Percentiles rank a stretch among this genome's conserved stretches.
Conservation (phyloP, 1,140 invertebrate genomes). For the Bombus polaris region DNA sequence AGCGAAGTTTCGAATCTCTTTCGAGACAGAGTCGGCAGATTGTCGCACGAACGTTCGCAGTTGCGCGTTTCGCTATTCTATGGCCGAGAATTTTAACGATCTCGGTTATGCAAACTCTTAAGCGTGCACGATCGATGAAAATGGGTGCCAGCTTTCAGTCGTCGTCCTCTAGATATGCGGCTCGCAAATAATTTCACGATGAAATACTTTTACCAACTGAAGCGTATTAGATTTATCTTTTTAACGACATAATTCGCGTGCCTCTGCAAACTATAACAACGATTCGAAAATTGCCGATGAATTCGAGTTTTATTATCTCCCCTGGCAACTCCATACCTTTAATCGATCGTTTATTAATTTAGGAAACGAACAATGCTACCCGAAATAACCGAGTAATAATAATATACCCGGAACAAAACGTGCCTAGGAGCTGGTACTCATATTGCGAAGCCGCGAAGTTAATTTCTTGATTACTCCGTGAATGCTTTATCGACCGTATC, state of each 20-base stretch:
- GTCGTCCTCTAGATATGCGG: background rate
- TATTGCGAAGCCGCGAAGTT: background rate
- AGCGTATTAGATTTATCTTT: background rate
- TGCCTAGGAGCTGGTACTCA: background rate
- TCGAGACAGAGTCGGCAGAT: background rate
- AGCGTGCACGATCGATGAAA: background rate
- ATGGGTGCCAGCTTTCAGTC: background rate
- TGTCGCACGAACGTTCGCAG: background rate
- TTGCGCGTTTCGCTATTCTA: background rate
- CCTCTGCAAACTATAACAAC: background rate
- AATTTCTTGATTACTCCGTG: slow-evolving; percentile 62
- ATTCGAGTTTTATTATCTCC: background rate
- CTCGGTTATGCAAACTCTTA: background rate
- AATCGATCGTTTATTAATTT: background rate
- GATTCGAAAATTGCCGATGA: slow-evolving; percentile 2
- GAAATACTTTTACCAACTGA: background rate
- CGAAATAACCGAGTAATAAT: background rate
- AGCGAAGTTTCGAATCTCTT: background rate
- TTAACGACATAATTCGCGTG: background rate
- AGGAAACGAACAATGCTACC: background rate
- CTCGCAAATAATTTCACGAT: background rate
- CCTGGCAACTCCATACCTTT: background rate
- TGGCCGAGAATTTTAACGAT: slow-evolving; percentile 1
- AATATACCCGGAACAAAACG: background rate
- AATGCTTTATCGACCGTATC: slow-evolving; percentile 61